Base-by-base conservation (phyloP, 2,797 vertebrate genomes). In the Pangasius mekongensis region DNA sequence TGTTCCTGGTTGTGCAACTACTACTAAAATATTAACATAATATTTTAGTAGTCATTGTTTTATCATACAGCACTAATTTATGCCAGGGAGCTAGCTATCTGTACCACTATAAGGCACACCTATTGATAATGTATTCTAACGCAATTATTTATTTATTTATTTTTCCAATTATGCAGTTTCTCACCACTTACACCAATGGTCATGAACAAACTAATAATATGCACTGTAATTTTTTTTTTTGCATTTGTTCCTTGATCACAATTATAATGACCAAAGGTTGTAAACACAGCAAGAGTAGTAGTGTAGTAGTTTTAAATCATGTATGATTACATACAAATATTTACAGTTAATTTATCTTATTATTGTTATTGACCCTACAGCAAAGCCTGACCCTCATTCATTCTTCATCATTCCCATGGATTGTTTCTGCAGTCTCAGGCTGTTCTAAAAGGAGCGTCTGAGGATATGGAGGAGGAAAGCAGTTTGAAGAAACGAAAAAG, bases 391-490 rank as follows among this genome's bases (percentile, higher is more conserved):
- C 76, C 78, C 87, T 85, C 83, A 83, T 22, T 24, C 78, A 83
- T 80, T 88, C 74, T 91, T 88, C 86, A 87, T 66, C 71, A 62
- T 86, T 87, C 67, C 74, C 52, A 67, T 84, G 39, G 67, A 84
- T 82, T 86, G 82, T 89, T 80, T 87, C 82, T 84, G 77, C 93
- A 96, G 94, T 94, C 93, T 93, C 94, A 98, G 96, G 97, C 96
- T 92, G 95, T 96, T 89, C 97, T 97, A 93, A 97, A 98, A 96
- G 96, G 97, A 91, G 97, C 96, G 94, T 95, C 97, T 96, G 97
- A 97, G 94, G 98, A 98, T 95, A 99, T 99, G 98, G 98, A 99
- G 91, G 98, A 98, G 92, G 97, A 98, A 94, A 96, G 97, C 47
- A 96, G 97, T 91, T 95, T 98, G 89, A 99, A 99, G 95, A 99